Conservation (phyloP, 2,797 vertebrate genomes). For the Acipenser oxyrinchus region DNA sequence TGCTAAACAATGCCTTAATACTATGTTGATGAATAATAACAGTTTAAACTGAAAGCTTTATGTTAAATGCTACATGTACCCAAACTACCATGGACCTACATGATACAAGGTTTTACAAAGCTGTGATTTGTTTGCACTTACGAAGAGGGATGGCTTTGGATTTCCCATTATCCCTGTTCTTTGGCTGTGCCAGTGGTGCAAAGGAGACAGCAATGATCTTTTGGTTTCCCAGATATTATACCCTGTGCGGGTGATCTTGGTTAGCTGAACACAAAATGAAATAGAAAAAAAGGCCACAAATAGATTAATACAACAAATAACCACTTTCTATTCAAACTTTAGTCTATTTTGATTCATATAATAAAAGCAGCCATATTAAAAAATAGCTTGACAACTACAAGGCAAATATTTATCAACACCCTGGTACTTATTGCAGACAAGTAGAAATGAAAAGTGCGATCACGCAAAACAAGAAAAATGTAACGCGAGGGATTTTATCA, state of each 20-base stretch:
- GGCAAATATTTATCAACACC: too few relatives aligned
- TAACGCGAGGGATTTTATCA: too few relatives aligned
- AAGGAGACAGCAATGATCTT: conserved; percentile 97
- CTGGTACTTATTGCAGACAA: too few relatives aligned
- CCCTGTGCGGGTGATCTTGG: conserved; percentile 86
- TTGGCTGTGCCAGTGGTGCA: conserved; percentile 83
- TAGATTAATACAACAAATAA: background rate
- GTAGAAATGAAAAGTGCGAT: too few relatives aligned
- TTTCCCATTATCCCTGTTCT: conserved; percentile 64
- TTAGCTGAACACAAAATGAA: conserved; percentile 59
- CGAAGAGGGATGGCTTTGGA: conserved; percentile 72
- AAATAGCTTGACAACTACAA: too few relatives aligned
- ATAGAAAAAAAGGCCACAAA: background rate
- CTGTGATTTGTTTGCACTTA: conserved; percentile 58
- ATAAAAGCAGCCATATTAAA: background rate
- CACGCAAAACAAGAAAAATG: too few relatives aligned
- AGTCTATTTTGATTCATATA: background rate
- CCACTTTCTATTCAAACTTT: background rate
- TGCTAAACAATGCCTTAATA: background rate
- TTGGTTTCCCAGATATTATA: conserved; percentile 87
- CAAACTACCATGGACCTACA: background rate
- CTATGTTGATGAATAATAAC: background rate
- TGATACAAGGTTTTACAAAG: background rate
- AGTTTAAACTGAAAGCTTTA: background rate
- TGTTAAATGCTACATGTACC: background rate